Percentiles rank a stretch among this genome's conserved stretches.
These are phyloP conservation scores for Heteromormyrus szaboi DNA, from an alignment of 2,797 vertebrate genomes.

Conservation along the genomic window DNA sequence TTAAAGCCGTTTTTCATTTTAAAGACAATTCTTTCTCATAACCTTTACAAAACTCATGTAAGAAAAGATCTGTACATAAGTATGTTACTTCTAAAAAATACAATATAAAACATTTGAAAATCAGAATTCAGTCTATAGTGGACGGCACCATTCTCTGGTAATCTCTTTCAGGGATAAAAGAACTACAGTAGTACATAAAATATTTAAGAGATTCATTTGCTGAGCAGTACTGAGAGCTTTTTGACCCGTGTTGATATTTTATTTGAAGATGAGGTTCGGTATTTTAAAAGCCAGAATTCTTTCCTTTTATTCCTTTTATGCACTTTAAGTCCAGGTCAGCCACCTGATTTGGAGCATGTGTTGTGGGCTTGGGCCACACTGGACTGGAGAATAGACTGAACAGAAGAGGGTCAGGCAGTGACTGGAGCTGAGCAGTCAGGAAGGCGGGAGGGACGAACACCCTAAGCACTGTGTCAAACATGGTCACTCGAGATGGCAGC, in stretches of 20 bases:
- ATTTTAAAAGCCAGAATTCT: background rate
- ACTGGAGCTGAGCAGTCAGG: background rate
- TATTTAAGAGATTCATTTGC: background rate
- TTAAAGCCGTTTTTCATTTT: conserved; percentile 63
- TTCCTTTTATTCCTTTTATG: background rate
- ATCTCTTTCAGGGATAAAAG: conserved; percentile 37
- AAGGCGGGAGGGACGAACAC: background rate
- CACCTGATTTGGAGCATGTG: background rate
- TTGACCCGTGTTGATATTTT: background rate
- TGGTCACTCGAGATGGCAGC: background rate
- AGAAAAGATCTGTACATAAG: conserved; percentile 49
- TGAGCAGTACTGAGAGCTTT: background rate
- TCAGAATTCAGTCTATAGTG: conserved; percentile 46
- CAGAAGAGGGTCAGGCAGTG: background rate
- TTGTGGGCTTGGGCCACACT: background rate
- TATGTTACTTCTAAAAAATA: conserved; percentile 49
- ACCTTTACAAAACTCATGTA: conserved; percentile 64
- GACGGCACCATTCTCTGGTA: conserved; percentile 24
- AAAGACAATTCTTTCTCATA: conserved; percentile 62
- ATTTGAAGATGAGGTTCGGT: background rate
- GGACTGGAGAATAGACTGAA: background rate
- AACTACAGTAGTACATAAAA: background rate
- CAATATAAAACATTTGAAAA: conserved; percentile 54
- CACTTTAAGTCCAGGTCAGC: background rate
- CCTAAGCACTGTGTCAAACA: background rate